phyloP scores from a whole-genome alignment of 2,797 vertebrate species.

The Thaleichthys pacificus region DNA sequence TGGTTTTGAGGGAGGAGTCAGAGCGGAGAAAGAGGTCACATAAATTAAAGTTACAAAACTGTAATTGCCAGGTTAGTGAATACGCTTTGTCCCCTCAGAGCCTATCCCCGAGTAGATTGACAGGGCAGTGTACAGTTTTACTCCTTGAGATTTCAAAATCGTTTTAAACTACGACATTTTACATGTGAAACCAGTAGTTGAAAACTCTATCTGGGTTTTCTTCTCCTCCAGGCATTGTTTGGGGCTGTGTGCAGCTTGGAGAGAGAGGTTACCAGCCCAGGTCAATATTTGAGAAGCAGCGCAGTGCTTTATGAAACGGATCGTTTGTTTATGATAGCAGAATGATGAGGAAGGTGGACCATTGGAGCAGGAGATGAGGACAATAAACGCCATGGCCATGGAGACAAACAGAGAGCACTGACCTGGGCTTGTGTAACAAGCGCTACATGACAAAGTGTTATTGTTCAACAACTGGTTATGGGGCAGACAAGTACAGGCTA shows the following conservation, averaged over 20 bases:
- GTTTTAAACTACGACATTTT: too few species aligned
- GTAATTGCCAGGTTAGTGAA: neutral
- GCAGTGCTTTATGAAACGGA: constrained; percentile 61
- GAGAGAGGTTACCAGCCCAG: constrained; percentile 32
- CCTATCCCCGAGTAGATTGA: neutral
- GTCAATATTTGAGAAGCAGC: constrained; percentile 75
- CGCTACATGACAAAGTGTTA: constrained; percentile 35
- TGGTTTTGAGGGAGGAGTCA: neutral
- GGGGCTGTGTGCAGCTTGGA: constrained; percentile 35
- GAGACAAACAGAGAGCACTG: constrained; percentile 17
- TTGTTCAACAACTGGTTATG: constrained; percentile 35
- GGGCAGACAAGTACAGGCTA: neutral
- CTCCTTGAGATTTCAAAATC: neutral
- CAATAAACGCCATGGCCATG: constrained; percentile 54
- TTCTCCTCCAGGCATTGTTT: constrained; percentile 29
- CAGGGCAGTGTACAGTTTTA: neutral
- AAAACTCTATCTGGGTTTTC: neutral
- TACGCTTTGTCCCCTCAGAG: neutral
- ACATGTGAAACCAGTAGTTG: too few species aligned
- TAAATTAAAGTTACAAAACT: neutral
- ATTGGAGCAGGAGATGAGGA: constrained; percentile 47
- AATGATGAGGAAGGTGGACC: constrained; percentile 56
- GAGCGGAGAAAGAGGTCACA: neutral
- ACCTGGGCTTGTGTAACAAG: constrained; percentile 27
- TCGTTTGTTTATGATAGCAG: constrained; percentile 63